These are phyloP conservation scores for Glossophaga mutica DNA, from an alignment of 2,797 vertebrate genomes.

Conservation along the genomic window DNA sequence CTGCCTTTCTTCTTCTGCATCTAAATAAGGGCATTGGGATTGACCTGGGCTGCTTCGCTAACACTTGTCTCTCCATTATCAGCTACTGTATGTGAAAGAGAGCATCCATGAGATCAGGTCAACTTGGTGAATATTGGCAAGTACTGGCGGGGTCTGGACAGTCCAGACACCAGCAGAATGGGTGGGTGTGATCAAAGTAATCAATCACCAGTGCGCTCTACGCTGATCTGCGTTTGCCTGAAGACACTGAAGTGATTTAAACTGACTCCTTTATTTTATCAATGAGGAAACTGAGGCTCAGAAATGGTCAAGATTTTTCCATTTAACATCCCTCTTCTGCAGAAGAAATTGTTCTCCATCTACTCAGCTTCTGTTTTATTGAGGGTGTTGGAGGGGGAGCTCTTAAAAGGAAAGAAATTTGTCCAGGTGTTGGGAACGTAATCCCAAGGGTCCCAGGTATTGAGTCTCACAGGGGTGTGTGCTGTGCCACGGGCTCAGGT, in stretches of 20 bases:
- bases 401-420: background rate
- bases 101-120: background rate
- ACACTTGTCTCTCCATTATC: background rate
- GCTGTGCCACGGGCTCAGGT: background rate
- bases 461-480: background rate
- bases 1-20: background rate
- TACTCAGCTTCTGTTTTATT: background rate
- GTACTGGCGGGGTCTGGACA: background rate
- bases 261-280: background rate
- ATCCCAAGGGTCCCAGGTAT: background rate
- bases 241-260: background rate
- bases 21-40: background rate
- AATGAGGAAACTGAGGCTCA: background rate
- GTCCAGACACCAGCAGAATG: background rate
- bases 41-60: background rate
- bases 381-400: background rate
- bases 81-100: background rate
- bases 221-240: background rate
- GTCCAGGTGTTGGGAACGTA: background rate
- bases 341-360: background rate
- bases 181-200: background rate
- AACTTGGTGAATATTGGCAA: background rate
- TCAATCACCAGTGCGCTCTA: accelerated
- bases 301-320: background rate
- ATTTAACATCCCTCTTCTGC: background rate